Percentiles rank a stretch among this genome's conserved stretches.
Evolutionary conservation across 2,113 vertebrate species (phyloP).

Genomic region (Petaurus breviceps): DNA sequence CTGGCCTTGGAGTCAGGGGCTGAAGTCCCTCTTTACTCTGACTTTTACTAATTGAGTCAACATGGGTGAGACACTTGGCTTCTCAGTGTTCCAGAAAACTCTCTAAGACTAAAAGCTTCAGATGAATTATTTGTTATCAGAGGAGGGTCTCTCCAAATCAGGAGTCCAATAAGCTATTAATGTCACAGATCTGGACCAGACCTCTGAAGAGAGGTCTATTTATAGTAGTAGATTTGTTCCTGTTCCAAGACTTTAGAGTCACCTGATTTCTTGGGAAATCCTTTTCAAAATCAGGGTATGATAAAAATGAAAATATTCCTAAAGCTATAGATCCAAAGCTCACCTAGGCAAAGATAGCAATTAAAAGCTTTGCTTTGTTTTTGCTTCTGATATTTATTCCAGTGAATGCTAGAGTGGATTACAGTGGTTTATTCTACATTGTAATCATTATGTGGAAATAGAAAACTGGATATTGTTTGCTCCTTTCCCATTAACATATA

Average conservation of each 20-base stretch:
- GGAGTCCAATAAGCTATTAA: not conserved
- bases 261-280: conserved; percentile 7
- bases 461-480: not conserved
- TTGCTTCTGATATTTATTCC: conserved; percentile 36
- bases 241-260: conserved; percentile 26
- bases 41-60: not conserved
- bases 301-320: not conserved
- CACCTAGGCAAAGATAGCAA: not conserved
- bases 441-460: not conserved
- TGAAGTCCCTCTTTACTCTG: not conserved
- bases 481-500: not conserved
- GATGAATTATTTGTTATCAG: not conserved
- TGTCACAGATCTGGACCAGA: not conserved
- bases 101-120: not conserved
- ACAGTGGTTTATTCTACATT: not conserved
- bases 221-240: not conserved
- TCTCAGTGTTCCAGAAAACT: not conserved
- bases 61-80: not conserved
- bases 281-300: not conserved
- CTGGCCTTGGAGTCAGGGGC: not conserved
- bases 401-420: conserved; percentile 22
- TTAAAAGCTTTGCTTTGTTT: not conserved
- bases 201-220: not conserved
- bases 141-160: not conserved
- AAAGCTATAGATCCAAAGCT: not conserved